A percentile compares a stretch with the other conserved stretches of the same genome.
These are phyloP conservation scores for Phrynosoma blainvillii DNA, from an alignment of 2,113 vertebrate species.

Conservation along the genomic window DNA sequence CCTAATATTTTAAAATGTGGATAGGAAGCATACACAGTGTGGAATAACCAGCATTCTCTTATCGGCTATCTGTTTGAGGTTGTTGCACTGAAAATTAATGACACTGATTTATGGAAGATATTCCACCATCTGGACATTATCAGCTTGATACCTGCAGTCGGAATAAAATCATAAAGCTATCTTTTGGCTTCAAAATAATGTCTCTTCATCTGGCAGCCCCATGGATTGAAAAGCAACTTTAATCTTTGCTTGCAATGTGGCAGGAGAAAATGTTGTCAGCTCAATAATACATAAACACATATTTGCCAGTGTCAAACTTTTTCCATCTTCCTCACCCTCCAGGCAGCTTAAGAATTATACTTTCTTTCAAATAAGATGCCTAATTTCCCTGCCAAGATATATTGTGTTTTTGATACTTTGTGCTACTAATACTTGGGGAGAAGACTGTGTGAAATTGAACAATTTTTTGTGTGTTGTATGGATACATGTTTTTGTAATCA, in stretches of 20 bases:
- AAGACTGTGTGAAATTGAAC: constrained; percentile 18
- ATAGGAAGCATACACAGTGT: background rate
- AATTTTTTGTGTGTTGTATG: constrained; percentile 2
- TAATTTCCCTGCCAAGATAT: constrained; percentile 28
- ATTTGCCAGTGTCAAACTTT: background rate
- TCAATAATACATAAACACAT: background rate
- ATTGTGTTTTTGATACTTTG: background rate
- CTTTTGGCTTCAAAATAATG: background rate
- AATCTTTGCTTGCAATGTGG: constrained; percentile 6
- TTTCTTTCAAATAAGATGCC: constrained; percentile 34
- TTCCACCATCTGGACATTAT: background rate
- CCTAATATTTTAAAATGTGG: too few relatives aligned
- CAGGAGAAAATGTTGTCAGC: background rate
- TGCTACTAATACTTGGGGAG: background rate
- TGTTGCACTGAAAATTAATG: background rate
- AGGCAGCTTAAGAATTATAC: constrained; percentile 16
- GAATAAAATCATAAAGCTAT: background rate
- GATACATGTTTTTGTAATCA: background rate
- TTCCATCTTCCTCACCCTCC: background rate
- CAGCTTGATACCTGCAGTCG: accelerated
- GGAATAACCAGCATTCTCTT: background rate
- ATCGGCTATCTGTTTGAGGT: background rate
- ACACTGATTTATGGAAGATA: background rate
- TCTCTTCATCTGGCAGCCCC: background rate
- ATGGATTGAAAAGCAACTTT: background rate